phyloP scores from a whole-genome alignment of 2,113 vertebrate genomes.

The Craseonycteris thonglongyai region DNA sequence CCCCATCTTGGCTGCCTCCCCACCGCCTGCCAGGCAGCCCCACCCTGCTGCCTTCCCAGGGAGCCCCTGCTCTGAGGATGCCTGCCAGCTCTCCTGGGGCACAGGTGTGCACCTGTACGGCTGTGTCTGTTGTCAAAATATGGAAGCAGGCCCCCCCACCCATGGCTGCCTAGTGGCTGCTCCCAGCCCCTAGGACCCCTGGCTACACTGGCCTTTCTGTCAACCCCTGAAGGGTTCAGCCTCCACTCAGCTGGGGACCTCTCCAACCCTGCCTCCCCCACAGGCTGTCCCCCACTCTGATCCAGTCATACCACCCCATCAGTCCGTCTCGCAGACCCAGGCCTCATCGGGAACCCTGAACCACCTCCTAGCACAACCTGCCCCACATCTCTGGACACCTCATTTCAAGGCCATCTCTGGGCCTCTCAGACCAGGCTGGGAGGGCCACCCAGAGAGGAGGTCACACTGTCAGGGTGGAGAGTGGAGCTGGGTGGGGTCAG shows the following conservation, averaged over 20 bases:
- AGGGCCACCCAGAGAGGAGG: neutral
- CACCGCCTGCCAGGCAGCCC: neutral
- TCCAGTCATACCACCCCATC: neutral
- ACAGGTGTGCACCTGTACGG: neutral
- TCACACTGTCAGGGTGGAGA: neutral
- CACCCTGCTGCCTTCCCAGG: neutral
- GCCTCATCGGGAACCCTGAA: neutral
- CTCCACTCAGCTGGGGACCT: neutral
- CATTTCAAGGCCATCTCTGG: neutral
- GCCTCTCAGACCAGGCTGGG: neutral
- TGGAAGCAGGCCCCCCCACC: neutral
- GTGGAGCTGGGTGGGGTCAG: neutral
- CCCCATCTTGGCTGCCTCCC: neutral
- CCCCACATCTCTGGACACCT: neutral
- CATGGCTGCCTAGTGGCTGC: accelerated
- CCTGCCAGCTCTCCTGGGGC: neutral
- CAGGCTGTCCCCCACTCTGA: neutral
- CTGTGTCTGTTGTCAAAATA: neutral
- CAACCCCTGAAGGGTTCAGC: neutral
- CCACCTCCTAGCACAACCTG: neutral
- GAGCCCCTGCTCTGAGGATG: neutral
- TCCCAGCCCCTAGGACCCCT: neutral
- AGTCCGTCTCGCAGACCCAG: neutral
- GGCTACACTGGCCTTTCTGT: neutral
- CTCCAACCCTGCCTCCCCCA: neutral